Evolutionary conservation across 2,113 vertebrate species (phyloP).

Genomic region (Plecturocebus donacophilus): DNA sequence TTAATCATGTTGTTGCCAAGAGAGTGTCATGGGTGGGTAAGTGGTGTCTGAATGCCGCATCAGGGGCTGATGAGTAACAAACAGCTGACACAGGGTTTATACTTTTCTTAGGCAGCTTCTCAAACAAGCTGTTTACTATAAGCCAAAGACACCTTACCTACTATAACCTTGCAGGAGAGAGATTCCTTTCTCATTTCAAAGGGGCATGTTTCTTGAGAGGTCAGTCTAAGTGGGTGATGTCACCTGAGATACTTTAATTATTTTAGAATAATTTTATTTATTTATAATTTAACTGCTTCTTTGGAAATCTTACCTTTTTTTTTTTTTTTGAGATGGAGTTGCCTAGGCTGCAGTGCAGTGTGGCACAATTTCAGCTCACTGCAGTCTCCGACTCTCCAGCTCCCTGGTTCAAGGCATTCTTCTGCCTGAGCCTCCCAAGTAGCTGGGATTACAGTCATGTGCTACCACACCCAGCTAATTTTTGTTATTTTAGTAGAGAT

Average conservation of each 20-base stretch:
- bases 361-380: too few species aligned
- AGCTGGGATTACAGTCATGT: too few species aligned
- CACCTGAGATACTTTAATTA: background rate
- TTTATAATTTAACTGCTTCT: background rate
- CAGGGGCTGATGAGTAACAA: background rate
- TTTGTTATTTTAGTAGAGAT: too few species aligned
- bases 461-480: too few species aligned
- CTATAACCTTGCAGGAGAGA: background rate
- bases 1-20: background rate
- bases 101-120: background rate
- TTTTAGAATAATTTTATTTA: background rate
- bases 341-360: too few species aligned
- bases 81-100: background rate
- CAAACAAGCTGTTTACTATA: background rate
- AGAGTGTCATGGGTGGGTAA: too few species aligned
- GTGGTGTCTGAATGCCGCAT: background rate
- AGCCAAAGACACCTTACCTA: background rate
- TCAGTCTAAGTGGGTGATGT: background rate
- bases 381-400: too few species aligned
- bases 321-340: too few species aligned
- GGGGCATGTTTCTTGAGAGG: background rate
- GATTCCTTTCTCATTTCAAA: background rate
- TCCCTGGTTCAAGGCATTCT: too few species aligned
- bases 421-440: too few species aligned
- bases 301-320: background rate